Conservation (phyloP, 2,888 invertebrate species). For the Plemyria rubiginata region DNA sequence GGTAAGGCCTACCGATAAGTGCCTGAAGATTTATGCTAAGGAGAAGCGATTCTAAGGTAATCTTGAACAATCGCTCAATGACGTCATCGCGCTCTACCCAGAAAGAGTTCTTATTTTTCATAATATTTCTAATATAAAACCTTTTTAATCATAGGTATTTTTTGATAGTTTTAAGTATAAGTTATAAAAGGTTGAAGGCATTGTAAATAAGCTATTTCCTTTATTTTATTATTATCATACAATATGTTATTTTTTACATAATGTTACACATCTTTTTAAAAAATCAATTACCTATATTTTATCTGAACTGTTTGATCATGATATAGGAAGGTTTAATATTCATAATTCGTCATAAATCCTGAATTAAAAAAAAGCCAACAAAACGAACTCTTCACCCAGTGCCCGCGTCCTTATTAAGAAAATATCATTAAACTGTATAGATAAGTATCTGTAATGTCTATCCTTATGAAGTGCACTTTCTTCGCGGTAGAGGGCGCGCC, state of each 20-base stretch:
- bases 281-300: no score
- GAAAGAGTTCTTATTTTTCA: neutral
- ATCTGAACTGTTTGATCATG: no score
- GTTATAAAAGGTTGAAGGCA: no score
- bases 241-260: no score
- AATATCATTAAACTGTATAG: constrained; percentile 45
- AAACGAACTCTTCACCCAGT: constrained; percentile 20
- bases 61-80: neutral
- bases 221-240: no score
- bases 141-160: no score
- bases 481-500: constrained; percentile 65
- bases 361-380: neutral
- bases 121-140: no score
- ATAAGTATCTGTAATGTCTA: constrained; percentile 44
- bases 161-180: no score
- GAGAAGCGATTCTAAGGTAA: neutral
- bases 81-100: neutral
- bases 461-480: constrained; percentile 60
- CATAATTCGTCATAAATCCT: neutral
- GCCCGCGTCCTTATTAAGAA: constrained; percentile 41
- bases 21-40: constrained; percentile 11
- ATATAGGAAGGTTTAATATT: no score
- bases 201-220: no score
- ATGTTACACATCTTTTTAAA: no score
- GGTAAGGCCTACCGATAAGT: constrained; percentile 3